Conservation (phyloP, 1,140 invertebrate species). For the Dryas iulia region DNA sequence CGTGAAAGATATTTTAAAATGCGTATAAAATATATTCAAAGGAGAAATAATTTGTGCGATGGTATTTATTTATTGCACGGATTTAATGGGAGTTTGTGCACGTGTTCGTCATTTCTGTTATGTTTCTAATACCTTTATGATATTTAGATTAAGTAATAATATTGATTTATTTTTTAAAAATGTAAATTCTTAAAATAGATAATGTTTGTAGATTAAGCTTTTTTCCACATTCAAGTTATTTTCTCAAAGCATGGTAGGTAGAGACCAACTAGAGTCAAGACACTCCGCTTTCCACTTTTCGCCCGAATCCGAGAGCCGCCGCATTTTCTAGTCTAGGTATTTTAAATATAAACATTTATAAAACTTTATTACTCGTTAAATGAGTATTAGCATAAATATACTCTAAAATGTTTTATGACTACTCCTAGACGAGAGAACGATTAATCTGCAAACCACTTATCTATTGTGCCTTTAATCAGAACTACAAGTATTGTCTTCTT, state of each 20-base stretch:
- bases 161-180: no score
- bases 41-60: slow-evolving; percentile 69
- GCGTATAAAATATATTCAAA: slow-evolving; percentile 78
- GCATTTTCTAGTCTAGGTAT: no score
- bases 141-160: neutral
- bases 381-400: neutral
- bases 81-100: slow-evolving; percentile 20
- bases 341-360: neutral
- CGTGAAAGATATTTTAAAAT: slow-evolving; percentile 78
- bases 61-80: slow-evolving; percentile 35
- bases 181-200: no score
- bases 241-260: no score
- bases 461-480: neutral
- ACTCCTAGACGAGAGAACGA: neutral
- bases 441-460: neutral
- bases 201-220: no score
- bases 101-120: slow-evolving; percentile 11
- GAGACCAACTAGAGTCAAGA: no score
- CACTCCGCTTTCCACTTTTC: no score
- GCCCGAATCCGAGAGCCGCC: no score
- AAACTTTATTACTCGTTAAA: neutral
- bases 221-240: no score
- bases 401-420: neutral
- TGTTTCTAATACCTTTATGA: slow-evolving; percentile 24
- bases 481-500: neutral